Base-by-base conservation (phyloP, 2,797 vertebrate species). In the Girardinus metallicus region DNA sequence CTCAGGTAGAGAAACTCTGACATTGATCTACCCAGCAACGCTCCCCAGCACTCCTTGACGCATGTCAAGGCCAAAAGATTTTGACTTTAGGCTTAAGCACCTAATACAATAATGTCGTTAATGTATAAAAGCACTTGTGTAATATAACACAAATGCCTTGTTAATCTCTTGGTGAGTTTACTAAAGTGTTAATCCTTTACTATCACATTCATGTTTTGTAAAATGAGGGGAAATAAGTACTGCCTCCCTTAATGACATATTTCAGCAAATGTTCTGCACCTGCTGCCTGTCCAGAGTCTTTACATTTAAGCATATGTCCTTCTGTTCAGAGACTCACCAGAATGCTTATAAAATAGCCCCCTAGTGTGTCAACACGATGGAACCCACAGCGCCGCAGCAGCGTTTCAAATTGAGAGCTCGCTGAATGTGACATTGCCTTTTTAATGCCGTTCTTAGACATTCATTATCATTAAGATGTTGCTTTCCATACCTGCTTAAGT, bases 391-490 rank as follows among this genome's bases (percentile, higher is more conserved):
- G 55, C 60, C 1, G 10, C 57, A 66, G 75, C 77, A 5, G 5
- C 36, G 39, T 85, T 75, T 89, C 80, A 87, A 83, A 92, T 89
- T 82, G 78, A 92, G 85, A 84, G 74, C 83, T 74, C 29, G 77
- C 80, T 80, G 76, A 86, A 85, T 68, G 78, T 89, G 91, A 91
- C 88, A 87, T 85, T 73, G 86, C 75, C 83, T 88, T 51, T 43
- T 83, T 87, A 91, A 90, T 84, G 89, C 70, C 80, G 78, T 83
- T 90, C 80, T 87, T 76, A 90, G 85, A 88, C 88, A 89, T 94
- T 93, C 90, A 92, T 93, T 91, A 92, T 92, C 91, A 92, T 93
- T 93, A 92, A 93, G 85, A 90, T 88, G 88, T 83, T 89, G 81
- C 79, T 93, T 89, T 87, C 84, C 49, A 60, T 85, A 85, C 80